Percentiles rank a stretch among this genome's conserved stretches.
phyloP scores from a whole-genome alignment of 2,113 vertebrate species.

The Ictidomys tridecemlineatus region DNA sequence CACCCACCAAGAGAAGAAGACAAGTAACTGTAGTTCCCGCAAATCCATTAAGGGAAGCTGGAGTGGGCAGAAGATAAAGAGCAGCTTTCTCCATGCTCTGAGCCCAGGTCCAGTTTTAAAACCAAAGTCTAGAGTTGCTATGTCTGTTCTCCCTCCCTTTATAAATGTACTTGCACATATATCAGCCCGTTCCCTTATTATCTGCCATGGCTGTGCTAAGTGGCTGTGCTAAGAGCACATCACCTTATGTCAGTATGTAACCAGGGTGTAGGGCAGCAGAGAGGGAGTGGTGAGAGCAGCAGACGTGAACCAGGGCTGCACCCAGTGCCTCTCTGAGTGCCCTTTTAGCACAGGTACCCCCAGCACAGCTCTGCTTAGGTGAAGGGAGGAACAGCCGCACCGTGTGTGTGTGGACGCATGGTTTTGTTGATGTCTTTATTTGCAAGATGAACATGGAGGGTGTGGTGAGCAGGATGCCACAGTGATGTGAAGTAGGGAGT shows the following conservation, averaged over 20 bases:
- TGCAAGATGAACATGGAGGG: not conserved
- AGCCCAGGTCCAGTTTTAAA: not conserved
- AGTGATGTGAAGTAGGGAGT: no score
- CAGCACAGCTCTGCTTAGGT: not conserved
- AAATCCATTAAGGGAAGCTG: not conserved
- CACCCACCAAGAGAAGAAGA: not conserved
- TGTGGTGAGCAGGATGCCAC: not conserved
- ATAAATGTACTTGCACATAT: not conserved
- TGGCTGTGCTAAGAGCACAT: not conserved
- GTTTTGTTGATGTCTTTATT: not conserved
- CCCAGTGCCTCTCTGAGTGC: no score
- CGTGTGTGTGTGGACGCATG: not conserved
- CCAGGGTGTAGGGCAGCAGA: not conserved
- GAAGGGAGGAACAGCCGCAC: not conserved
- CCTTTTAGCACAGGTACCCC: no score
- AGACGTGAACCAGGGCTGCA: not conserved
- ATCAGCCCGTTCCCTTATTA: not conserved
- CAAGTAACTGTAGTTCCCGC: not conserved
- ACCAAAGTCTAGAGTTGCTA: no score
- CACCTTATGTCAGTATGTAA: not conserved
- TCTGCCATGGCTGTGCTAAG: not conserved
- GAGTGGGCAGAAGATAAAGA: not conserved
- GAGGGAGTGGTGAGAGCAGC: not conserved
- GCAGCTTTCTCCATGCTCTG: not conserved
- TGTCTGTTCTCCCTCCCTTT: not conserved